Percentiles rank a stretch among this genome's conserved stretches.
phyloP scores from a whole-genome alignment of 2,797 vertebrate species.

The Notoglanidium macrostoma region DNA sequence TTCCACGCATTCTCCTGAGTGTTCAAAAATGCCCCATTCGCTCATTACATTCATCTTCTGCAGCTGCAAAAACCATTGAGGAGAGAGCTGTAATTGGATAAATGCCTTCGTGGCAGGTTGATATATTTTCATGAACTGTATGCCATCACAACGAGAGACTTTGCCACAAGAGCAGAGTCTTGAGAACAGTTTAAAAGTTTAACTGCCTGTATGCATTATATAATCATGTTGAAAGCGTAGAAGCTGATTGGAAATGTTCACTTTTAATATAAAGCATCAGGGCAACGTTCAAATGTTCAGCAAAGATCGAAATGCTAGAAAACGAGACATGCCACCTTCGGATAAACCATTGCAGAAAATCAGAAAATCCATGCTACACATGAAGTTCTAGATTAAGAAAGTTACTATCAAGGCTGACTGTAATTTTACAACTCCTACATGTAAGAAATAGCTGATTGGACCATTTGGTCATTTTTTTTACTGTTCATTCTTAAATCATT shows the following conservation, averaged over 20 bases:
- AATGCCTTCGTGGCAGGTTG: background rate
- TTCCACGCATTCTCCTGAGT: conserved; percentile 20
- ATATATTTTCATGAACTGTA: background rate
- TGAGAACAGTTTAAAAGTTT: background rate
- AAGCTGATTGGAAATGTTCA: background rate
- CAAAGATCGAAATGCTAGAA: background rate
- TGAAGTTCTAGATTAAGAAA: background rate
- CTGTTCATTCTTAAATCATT: too few relatives aligned
- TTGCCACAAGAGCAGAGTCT: background rate
- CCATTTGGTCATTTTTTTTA: background rate
- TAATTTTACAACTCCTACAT: background rate
- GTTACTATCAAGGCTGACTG: background rate
- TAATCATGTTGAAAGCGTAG: background rate
- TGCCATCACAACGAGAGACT: background rate
- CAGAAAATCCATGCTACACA: background rate
- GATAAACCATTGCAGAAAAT: background rate
- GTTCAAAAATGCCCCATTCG: background rate
- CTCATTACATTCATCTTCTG: background rate
- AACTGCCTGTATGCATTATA: background rate
- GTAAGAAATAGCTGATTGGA: background rate
- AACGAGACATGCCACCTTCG: background rate
- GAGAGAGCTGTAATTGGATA: conserved; percentile 24
- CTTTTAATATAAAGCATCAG: background rate
- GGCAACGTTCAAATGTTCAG: background rate
- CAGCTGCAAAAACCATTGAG: conserved; percentile 21